These are phyloP conservation scores for Rhagologus leucostigma DNA, from an alignment of 2,113 vertebrate genomes.

Conservation along the genomic window DNA sequence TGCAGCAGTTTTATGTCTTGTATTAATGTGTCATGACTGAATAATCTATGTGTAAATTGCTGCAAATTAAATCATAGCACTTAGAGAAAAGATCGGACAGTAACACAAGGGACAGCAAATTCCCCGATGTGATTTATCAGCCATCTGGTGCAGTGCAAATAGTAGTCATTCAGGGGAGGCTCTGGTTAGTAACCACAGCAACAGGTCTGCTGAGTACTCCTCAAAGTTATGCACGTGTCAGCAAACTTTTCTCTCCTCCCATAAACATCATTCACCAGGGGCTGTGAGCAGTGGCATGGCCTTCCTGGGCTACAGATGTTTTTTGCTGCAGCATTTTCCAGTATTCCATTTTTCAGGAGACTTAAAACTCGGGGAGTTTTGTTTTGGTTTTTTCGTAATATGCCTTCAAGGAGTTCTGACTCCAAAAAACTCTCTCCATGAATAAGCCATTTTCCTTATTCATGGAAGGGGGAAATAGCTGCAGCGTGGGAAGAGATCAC, in stretches of 20 bases:
- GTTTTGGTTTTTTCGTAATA: neutral
- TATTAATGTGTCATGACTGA: neutral
- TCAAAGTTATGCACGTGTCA: conserved; percentile 14
- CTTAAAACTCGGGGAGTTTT: neutral
- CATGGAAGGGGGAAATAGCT: neutral
- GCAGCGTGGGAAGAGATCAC: neutral
- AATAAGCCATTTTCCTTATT: neutral
- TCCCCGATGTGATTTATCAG: neutral
- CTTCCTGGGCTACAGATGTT: neutral
- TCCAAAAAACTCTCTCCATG: neutral
- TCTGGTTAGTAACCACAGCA: conserved; percentile 59
- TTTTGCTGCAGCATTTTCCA: neutral
- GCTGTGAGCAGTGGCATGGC: neutral
- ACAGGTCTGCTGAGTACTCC: conserved; percentile 43
- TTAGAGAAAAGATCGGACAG: neutral
- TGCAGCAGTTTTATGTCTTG: neutral
- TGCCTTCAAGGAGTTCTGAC: neutral
- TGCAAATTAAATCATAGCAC: neutral
- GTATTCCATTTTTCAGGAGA: neutral
- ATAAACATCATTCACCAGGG: neutral
- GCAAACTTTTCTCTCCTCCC: neutral
- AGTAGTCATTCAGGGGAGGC: neutral
- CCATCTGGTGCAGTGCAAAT: conserved; percentile 25
- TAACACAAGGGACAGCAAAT: neutral
- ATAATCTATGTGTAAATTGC: neutral